Evolutionary conservation across 1,140 invertebrate genomes (phyloP).

Genomic region (Cepaea nemoralis): DNA sequence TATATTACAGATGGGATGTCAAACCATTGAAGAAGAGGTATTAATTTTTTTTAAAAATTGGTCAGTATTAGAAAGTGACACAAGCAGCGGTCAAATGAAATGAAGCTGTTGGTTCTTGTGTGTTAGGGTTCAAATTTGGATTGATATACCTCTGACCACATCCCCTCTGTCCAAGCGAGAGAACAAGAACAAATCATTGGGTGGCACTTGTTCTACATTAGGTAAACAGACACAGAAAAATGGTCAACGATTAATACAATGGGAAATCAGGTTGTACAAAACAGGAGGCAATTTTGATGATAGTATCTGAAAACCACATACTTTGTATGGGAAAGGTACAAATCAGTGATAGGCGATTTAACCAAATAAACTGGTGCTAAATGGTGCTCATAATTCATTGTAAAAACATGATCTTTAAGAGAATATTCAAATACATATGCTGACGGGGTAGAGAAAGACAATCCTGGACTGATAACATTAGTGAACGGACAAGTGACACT

Average conservation of each 20-base stretch:
- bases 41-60: background rate
- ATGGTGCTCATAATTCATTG: too few relatives aligned
- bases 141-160: conserved; percentile 47
- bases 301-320: too few relatives aligned
- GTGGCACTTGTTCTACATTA: conserved; percentile 40
- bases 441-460: too few relatives aligned
- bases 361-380: too few relatives aligned
- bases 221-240: conserved; percentile 37
- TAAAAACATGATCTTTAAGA: too few relatives aligned
- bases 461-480: too few relatives aligned
- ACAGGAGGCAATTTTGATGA: too few relatives aligned
- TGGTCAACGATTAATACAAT: background rate
- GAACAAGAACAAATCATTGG: conserved; percentile 33
- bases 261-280: too few relatives aligned
- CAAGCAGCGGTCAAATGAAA: background rate
- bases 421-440: too few relatives aligned
- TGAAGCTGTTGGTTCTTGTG: background rate
- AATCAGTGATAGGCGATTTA: too few relatives aligned
- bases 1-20: conserved; percentile 2
- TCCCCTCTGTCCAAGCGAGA: conserved; percentile 50
- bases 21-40: background rate
- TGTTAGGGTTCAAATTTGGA: background rate
- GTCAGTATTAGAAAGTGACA: background rate
- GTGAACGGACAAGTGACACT: too few relatives aligned
- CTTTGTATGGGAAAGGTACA: too few relatives aligned